Percentiles rank a stretch among this genome's conserved stretches.
These are phyloP conservation scores for Ridgeia piscesae DNA, from an alignment of 1,140 invertebrate species.

Conservation along the genomic window DNA sequence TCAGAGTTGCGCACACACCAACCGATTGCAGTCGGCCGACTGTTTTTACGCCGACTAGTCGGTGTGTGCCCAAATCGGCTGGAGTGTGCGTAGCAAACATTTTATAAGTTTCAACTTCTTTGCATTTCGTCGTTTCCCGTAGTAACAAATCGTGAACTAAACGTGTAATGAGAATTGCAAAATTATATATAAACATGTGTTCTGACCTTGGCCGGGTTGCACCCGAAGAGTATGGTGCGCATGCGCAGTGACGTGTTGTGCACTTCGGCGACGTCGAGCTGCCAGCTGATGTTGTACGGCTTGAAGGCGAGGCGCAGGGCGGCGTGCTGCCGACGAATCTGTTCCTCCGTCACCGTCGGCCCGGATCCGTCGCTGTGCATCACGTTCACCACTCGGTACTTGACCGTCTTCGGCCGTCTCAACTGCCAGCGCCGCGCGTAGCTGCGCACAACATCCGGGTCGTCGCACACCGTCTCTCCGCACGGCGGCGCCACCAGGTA, in stretches of 20 bases:
- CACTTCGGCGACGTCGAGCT: constrained; percentile 34
- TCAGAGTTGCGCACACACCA: too few relatives aligned
- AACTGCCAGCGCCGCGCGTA: constrained; percentile 35
- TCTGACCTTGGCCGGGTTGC: constrained; percentile 31
- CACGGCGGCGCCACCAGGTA: constrained; percentile 38
- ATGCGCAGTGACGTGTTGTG: constrained; percentile 35
- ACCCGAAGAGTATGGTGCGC: constrained; percentile 39
- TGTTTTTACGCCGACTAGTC: too few relatives aligned
- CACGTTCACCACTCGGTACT: constrained; percentile 35
- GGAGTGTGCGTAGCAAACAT: too few relatives aligned
- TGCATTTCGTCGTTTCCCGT: too few relatives aligned
- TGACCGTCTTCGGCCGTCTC: constrained; percentile 28
- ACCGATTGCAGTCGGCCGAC: too few relatives aligned
- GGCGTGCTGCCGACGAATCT: constrained; percentile 40
- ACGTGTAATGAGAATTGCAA: too few relatives aligned
- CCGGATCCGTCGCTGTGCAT: constrained; percentile 39
- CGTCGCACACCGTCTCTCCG: constrained; percentile 47
- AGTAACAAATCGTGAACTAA: neutral
- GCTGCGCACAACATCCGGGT: constrained; percentile 41
- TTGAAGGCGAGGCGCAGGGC: constrained; percentile 39
- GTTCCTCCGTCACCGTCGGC: constrained; percentile 36
- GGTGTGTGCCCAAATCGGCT: too few relatives aligned
- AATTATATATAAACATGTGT: neutral
- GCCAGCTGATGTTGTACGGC: constrained; percentile 46
- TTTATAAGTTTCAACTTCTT: too few relatives aligned